Evolutionary conservation across 2,888 invertebrate species (phyloP), one percentile per base, ranked within the genome.

Genomic region (Myathropa florea): DNA sequence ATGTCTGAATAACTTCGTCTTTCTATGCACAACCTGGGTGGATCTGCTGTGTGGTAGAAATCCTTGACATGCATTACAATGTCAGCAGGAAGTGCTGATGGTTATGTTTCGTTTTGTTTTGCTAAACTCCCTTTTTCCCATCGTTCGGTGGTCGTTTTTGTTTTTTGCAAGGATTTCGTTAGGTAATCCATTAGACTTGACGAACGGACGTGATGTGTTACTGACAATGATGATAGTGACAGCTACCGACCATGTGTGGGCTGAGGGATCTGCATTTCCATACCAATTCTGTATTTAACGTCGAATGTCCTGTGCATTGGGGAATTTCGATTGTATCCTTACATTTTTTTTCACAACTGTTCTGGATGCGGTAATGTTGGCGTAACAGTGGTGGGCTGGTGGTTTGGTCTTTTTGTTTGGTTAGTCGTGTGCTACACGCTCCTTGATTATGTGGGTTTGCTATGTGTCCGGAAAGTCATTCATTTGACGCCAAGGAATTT

Each of bases 21-120:
- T 18, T 39, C 57, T 24, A 61, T 28, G 61, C 46, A 18, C 30
- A 65, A 71, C 60, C 33, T 55, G 67, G 28, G 28, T 46, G 21
- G 2, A 23, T 57, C 21, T 79, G 14, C 59, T 63, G 83, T 77
- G 61, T 70, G 73, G 65, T 78, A 84, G 88, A 88, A 88, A 89
- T 89, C 89, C 89, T 89, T 89, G 89, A 89, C 88, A 89, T 89
- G 89, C 89, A 89, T 89, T 88, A 86, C 87, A 88, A 89, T 84
- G 85, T 82, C 81, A 88, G 80, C 87, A 88, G 89, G 89, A 89
- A 89, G 89, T 88, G 88, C 88, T 88, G 88, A 89, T 89, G 88
- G 88, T 89, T 88, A 88, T 88, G 88, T 82, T 84, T 84, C 73
- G 85, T 85, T 81, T 85, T 78, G 71, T 60, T 71, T 57, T 64